Evolutionary conservation across 2,113 vertebrate species (phyloP).

Genomic region (Etheostoma spectabile): DNA sequence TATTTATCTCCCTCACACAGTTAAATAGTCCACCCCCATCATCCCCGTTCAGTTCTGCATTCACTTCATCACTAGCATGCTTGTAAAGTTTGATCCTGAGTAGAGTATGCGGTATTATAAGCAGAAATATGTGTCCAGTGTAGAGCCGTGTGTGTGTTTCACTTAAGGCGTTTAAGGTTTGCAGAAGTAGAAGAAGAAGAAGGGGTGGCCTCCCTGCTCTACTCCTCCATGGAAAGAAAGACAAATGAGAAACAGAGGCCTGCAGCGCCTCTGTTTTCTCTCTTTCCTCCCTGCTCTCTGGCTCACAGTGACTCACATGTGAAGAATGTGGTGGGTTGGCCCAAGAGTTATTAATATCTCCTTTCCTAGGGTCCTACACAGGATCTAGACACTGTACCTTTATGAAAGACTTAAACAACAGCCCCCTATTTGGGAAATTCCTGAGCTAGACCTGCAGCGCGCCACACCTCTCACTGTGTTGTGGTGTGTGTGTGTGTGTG

Average conservation of each 20-base stretch:
- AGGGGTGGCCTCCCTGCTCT: constrained; percentile 65
- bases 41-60: background rate
- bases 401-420: constrained; percentile 69
- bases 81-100: constrained; percentile 1
- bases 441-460: constrained; percentile 24
- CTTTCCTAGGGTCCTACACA: constrained; percentile 78
- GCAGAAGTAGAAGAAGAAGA: constrained; percentile 14
- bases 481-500: background rate
- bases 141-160: constrained; percentile 35
- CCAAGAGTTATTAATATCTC: constrained; percentile 86
- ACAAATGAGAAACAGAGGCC: constrained; percentile 83
- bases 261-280: constrained; percentile 14
- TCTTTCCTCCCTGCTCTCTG: constrained; percentile 67
- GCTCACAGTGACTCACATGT: constrained; percentile 82
- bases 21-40: background rate
- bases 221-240: constrained; percentile 83
- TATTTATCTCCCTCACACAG: background rate
- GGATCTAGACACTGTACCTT: constrained; percentile 75
- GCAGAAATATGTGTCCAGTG: constrained; percentile 17
- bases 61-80: background rate
- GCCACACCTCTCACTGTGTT: constrained; percentile 31
- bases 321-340: constrained; percentile 83
- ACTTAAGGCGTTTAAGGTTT: constrained; percentile 36
- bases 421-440: constrained; percentile 73
- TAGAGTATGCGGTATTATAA: constrained; percentile 32